phyloP scores from a whole-genome alignment of 1,140 invertebrate species.

The Drosophila ananassae region DNA sequence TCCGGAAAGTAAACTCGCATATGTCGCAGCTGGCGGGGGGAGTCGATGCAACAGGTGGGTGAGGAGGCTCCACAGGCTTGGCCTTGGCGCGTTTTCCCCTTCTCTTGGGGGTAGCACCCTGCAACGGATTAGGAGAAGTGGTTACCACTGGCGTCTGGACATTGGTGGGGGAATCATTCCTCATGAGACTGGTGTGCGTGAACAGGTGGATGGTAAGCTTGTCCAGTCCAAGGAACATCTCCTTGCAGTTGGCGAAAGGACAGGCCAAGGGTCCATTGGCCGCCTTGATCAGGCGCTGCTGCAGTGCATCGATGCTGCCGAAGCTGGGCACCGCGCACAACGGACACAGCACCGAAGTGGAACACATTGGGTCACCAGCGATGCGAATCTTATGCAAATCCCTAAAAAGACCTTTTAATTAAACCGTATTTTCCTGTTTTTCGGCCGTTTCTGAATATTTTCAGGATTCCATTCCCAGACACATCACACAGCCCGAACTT shows the following conservation, averaged over 20 bases:
- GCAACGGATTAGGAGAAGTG: neutral
- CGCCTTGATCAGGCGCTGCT: slow-evolving; percentile 89
- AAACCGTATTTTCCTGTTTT: slow-evolving; percentile 10
- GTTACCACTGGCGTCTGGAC: neutral
- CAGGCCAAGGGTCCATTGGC: slow-evolving; percentile 90
- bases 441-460: slow-evolving; percentile 12
- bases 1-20: slow-evolving; percentile 89
- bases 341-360: slow-evolving; percentile 89
- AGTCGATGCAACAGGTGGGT: slow-evolving; percentile 4
- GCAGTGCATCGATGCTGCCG: slow-evolving; percentile 88
- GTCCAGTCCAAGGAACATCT: slow-evolving; percentile 90
- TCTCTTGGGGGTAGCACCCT: slow-evolving; percentile 32
- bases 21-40: slow-evolving; percentile 86
- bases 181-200: slow-evolving; percentile 86
- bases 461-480: slow-evolving; percentile 55
- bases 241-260: slow-evolving; percentile 88
- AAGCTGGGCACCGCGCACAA: slow-evolving; percentile 90
- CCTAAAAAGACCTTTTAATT: slow-evolving; percentile 1
- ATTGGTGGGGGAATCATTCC: neutral
- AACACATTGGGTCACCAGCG: slow-evolving; percentile 85
- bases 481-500: slow-evolving; percentile 30
- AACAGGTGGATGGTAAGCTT: slow-evolving; percentile 94
- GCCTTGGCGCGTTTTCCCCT: slow-evolving; percentile 47
- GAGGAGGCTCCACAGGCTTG: slow-evolving; percentile 29
- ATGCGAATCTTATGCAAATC: slow-evolving; percentile 40